phyloP scores from a whole-genome alignment of 2,113 vertebrate species.

The Pelecanus crispus region DNA sequence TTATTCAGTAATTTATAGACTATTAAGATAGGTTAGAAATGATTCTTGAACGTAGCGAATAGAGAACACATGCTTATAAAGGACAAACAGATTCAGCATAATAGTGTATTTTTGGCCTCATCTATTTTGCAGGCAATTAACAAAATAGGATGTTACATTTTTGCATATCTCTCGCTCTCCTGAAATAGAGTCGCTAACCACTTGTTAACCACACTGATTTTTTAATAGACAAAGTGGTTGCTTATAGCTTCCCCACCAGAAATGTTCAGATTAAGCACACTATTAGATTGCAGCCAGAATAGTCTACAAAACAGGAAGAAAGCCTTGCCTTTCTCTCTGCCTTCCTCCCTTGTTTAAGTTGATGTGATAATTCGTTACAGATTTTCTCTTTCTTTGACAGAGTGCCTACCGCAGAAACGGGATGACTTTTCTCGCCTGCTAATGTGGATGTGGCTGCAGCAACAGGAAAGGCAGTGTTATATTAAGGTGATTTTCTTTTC shows the following conservation, averaged over 20 bases:
- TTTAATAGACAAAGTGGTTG: constrained; percentile 64
- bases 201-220: constrained; percentile 76
- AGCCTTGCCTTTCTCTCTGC: constrained; percentile 53
- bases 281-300: constrained; percentile 59
- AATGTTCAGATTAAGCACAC: constrained; percentile 60
- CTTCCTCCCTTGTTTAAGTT: constrained; percentile 51
- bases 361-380: constrained; percentile 76
- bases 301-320: constrained; percentile 67
- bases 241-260: constrained; percentile 62
- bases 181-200: constrained; percentile 70
- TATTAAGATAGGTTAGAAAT: constrained; percentile 53
- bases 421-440: constrained; percentile 93
- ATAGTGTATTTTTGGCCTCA: constrained; percentile 41
- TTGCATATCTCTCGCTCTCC: constrained; percentile 59
- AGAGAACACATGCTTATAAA: constrained; percentile 45
- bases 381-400: constrained; percentile 75
- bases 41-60: constrained; percentile 1
- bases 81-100: constrained; percentile 42
- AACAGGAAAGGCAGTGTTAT: constrained; percentile 59
- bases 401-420: constrained; percentile 85
- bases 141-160: constrained; percentile 60
- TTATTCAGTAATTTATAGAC: constrained; percentile 53
- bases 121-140: constrained; percentile 63
- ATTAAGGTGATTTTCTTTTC: constrained; percentile 60
- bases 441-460: constrained; percentile 54